Conservation (phyloP, 2,797 vertebrate genomes). For the Molossus molossus region DNA sequence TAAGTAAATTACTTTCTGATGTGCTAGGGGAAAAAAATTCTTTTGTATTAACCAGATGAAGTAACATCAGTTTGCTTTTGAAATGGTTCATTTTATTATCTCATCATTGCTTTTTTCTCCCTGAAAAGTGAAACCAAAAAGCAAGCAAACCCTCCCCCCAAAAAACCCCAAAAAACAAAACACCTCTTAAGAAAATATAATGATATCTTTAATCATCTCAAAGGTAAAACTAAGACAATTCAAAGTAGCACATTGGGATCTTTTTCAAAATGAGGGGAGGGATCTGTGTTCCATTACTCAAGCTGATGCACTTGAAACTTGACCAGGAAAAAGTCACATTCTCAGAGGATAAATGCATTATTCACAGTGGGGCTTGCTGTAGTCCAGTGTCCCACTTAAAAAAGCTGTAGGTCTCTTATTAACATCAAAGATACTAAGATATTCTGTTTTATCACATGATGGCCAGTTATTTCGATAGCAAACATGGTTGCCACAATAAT, state of each 20-base stretch:
- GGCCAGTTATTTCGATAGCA: slow-evolving; percentile 36
- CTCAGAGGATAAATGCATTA: slow-evolving; percentile 12
- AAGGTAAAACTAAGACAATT: slow-evolving; percentile 63
- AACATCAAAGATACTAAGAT: not conserved
- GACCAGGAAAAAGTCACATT: slow-evolving; percentile 66
- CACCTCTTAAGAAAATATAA: slow-evolving; percentile 60
- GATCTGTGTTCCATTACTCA: slow-evolving; percentile 48
- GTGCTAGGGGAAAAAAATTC: slow-evolving; percentile 47
- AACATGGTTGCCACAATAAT: not conserved
- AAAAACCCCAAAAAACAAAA: not conserved
- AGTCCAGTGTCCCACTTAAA: slow-evolving; percentile 55
- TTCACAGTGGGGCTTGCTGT: not conserved
- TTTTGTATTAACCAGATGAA: slow-evolving; percentile 75
- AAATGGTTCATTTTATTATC: slow-evolving; percentile 80
- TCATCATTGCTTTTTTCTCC: not conserved
- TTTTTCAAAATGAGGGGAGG: slow-evolving; percentile 54
- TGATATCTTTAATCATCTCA: slow-evolving; percentile 76
- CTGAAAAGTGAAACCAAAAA: slow-evolving; percentile 75
- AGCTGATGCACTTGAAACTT: slow-evolving; percentile 44
- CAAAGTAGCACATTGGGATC: not conserved
- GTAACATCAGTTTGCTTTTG: slow-evolving; percentile 73
- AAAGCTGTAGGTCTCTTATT: not conserved
- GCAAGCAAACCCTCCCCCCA: not conserved
- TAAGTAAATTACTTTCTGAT: slow-evolving; percentile 84
- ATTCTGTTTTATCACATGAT: not conserved